Conservation (phyloP, 1,140 invertebrate species). For the Piezodorus guildinii region DNA sequence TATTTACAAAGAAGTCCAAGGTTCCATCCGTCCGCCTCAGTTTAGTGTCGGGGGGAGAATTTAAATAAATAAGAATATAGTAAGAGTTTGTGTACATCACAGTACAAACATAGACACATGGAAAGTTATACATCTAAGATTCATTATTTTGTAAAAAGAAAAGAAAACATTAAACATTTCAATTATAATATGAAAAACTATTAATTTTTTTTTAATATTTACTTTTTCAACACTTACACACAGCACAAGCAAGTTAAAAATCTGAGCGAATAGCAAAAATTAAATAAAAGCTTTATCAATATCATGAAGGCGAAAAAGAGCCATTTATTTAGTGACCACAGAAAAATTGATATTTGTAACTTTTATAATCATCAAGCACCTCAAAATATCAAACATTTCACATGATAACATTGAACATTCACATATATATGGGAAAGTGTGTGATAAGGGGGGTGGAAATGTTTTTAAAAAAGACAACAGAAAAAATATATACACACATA, state of each 20-base stretch:
- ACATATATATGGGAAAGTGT: not conserved
- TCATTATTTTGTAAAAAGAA: not conserved
- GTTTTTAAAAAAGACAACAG: not conserved
- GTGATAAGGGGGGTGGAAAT: not conserved
- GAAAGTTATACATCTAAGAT: constrained; percentile 14
- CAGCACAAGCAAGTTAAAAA: too few relatives aligned
- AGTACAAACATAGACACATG: constrained; percentile 7
- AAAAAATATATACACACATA: constrained; percentile 2
- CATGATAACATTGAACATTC: not conserved
- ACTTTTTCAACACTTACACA: too few relatives aligned
- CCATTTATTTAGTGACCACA: constrained; percentile 1
- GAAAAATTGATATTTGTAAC: not conserved
- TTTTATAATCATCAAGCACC: not conserved
- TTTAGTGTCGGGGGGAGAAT: not conserved
- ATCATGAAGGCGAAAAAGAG: too few relatives aligned
- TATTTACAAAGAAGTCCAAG: constrained; percentile 12
- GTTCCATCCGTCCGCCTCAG: constrained; percentile 7
- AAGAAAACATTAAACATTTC: not conserved
- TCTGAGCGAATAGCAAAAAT: too few relatives aligned
- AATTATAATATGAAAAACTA: not conserved
- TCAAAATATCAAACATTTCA: not conserved
- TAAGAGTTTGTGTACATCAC: not conserved
- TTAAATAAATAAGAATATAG: constrained; percentile 14
- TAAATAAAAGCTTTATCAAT: too few relatives aligned
- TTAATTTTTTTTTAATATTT: too few relatives aligned